phyloP scores from a whole-genome alignment of 2,113 vertebrate species.

The Bostrychus sinensis region DNA sequence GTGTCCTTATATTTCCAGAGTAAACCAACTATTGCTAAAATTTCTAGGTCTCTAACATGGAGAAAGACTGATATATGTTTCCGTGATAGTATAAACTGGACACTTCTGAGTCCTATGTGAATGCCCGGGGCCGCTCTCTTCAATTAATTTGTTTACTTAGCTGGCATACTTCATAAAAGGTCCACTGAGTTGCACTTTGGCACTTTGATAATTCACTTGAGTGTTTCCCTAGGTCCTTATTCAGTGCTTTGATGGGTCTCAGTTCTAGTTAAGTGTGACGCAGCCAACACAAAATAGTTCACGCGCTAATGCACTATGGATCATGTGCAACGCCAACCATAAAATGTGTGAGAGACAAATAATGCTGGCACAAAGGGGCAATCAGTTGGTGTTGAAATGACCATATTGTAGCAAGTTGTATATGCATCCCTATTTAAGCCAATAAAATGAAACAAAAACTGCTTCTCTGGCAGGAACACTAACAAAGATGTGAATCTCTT shows the following conservation, averaged over 20 bases:
- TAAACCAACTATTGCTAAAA: no score
- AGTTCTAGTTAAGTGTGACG: constrained; percentile 67
- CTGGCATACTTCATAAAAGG: constrained; percentile 71
- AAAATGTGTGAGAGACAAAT: constrained; percentile 25
- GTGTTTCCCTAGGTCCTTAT: constrained; percentile 74
- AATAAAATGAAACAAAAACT: constrained; percentile 26
- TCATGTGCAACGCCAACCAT: constrained; percentile 23
- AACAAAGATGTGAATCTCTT: constrained; percentile 23
- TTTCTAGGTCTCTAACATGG: no score
- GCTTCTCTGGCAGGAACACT: constrained; percentile 25
- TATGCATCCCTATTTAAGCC: constrained; percentile 5
- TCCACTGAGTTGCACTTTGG: constrained; percentile 72
- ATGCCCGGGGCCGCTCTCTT: constrained; percentile 64
- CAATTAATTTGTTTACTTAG: constrained; percentile 81
- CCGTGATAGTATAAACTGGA: no score
- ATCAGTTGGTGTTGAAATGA: constrained; percentile 25
- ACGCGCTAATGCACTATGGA: constrained; percentile 43
- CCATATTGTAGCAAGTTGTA: constrained; percentile 20
- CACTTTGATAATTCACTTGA: constrained; percentile 79
- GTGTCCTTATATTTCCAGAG: no score
- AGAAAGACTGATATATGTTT: constrained; percentile 72
- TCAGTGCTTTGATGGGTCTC: constrained; percentile 62
- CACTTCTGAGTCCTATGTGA: no score
- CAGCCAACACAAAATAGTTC: constrained; percentile 40
- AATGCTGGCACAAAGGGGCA: constrained; percentile 19